Evolutionary conservation across 2,888 invertebrate species (phyloP).

Genomic region (Parasteatoda lunata): DNA sequence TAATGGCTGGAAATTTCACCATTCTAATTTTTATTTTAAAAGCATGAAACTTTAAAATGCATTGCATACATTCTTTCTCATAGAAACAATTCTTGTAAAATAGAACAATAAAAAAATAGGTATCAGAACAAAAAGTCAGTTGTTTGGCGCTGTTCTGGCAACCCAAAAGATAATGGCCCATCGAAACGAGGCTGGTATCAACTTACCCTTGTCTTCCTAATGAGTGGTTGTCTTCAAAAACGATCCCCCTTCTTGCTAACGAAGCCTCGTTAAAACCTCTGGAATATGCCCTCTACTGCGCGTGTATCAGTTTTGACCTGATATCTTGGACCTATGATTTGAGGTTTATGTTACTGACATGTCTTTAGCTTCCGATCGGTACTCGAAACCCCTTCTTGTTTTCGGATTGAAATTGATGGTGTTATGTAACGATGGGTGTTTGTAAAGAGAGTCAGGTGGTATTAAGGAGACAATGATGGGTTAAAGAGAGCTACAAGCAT

Average conservation of each 20-base stretch:
- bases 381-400: conserved; percentile 12
- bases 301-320: conserved; percentile 12
- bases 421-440: conserved; percentile 49
- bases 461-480: conserved; percentile 48
- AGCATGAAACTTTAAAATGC: no score
- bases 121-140: background rate
- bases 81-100: no score
- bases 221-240: conserved; percentile 53
- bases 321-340: conserved; percentile 38
- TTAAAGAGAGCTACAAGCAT: background rate
- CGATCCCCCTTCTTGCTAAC: conserved; percentile 30
- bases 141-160: conserved; percentile 23
- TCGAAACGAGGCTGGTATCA: conserved; percentile 28
- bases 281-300: conserved; percentile 7
- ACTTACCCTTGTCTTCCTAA: conserved; percentile 59
- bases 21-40: no score
- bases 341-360: conserved; percentile 66
- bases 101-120: no score
- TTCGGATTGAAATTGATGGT: conserved; percentile 38
- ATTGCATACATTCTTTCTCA: no score
- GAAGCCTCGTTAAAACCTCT: conserved; percentile 58
- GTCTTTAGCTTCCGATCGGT: conserved; percentile 53
- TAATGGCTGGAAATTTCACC: no score
- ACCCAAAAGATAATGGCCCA: conserved; percentile 51
- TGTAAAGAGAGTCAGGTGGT: conserved; percentile 22